Evolutionary conservation across 2,113 vertebrate species (phyloP), one percentile per base, ranked within the genome.

Genomic region (Montifringilla adamsi): DNA sequence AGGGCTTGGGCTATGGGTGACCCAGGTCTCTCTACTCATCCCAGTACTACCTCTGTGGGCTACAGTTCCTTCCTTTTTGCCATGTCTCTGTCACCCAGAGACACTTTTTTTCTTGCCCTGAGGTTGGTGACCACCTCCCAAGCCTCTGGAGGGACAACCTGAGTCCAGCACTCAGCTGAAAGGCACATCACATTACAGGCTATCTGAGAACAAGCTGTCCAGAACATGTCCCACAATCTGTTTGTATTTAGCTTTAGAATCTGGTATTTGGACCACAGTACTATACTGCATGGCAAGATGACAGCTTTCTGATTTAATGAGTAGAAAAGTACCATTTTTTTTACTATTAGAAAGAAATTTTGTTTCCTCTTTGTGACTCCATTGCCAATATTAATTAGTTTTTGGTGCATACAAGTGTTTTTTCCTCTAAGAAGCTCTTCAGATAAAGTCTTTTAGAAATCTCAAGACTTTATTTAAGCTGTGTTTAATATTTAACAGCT

Each of bases 181-280:
- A 87, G 39, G 37, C 63, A 52, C 39, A 49, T 67, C 59, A 62
- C 0, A 4, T 84, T 68, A 55, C 28, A 90, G 31, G 35, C 64
- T 62, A 37, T 58, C 37, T 89, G 87, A 84, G 87, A 94, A 94
- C 55, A 96, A 92, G 68, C 27, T 91, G 84, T 91, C 43, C 76
- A 75, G 64, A 73, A 72, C 3, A 3, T 55, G 60, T 39, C 52
- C 77, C 60, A 84, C 81, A 96, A 13, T 93, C 84, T 89, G 84
- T 4, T 93, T 89, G 50, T 70, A 87, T 89, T 92, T 84, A 77
- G 74, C 81, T 91, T 87, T 67, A 87, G 73, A 93, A 74, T 43
- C 50, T 78, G 84, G 31, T 87, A 67, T 91, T 96, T 96, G 89
- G 87, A 89, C 47, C 52, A 87, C 28, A 73, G 50, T 85, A 58